Percentiles rank a stretch among this genome's conserved stretches.
Evolutionary conservation across 2,888 invertebrate species (phyloP).

Genomic region (Drosophila mettleri): DNA sequence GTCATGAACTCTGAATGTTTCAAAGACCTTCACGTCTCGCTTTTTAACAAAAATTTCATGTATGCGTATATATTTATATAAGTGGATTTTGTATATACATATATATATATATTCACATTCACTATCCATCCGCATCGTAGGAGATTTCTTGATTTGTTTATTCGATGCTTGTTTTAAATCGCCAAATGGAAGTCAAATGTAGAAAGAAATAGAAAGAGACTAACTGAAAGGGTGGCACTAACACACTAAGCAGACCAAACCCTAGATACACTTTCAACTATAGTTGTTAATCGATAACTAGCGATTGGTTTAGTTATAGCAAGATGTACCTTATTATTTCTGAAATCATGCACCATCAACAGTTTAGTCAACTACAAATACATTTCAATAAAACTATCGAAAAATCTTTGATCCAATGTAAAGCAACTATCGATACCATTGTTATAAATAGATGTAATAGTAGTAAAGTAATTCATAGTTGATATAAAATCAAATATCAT

Average conservation of each 20-base stretch:
- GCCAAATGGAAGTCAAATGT: constrained; percentile 28
- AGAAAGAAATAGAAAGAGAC: constrained; percentile 21
- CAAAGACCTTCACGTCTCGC: constrained; percentile 49
- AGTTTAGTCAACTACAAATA: fast-evolving
- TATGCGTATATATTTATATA: neutral
- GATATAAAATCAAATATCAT: no score
- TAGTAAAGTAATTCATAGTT: no score
- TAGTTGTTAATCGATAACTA: neutral
- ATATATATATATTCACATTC: constrained; percentile 26
- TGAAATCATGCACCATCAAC: neutral
- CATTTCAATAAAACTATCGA: neutral
- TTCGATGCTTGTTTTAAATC: constrained; percentile 41
- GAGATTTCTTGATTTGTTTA: constrained; percentile 45
- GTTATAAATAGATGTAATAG: no score
- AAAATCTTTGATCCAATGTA: neutral
- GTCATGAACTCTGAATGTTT: constrained; percentile 15
- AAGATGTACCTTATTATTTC: no score
- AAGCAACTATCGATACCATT: no score
- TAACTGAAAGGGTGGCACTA: neutral
- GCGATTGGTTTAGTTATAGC: neutral
- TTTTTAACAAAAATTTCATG: constrained; percentile 21
- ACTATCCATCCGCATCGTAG: constrained; percentile 15
- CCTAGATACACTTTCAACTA: constrained; percentile 14
- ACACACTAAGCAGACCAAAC: neutral
- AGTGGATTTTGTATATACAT: neutral